These are phyloP conservation scores for Luperina testacea DNA, from an alignment of 2,888 invertebrate species.

Conservation along the genomic window DNA sequence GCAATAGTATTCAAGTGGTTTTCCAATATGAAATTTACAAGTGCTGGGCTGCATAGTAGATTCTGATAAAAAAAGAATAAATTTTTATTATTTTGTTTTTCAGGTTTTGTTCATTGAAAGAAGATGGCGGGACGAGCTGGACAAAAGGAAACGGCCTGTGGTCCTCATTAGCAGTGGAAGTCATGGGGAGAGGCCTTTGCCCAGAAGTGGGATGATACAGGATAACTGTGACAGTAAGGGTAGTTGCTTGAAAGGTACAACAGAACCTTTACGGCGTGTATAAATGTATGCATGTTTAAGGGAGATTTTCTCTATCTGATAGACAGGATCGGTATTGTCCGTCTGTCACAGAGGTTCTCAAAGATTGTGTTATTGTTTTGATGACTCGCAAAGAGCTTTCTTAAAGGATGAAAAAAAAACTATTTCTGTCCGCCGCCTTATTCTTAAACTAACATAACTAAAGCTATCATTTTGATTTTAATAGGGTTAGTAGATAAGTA, in stretches of 20 bases:
- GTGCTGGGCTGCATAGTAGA: conserved; percentile 62
- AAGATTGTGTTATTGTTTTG: not conserved
- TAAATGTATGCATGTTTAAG: not conserved
- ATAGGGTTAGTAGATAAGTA: too few species aligned
- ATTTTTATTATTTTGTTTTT: not conserved
- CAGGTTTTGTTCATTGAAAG: not conserved
- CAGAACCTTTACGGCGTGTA: not conserved
- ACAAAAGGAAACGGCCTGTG: not conserved
- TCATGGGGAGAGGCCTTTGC: not conserved
- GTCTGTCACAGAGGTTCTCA: not conserved
- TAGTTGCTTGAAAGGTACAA: not conserved
- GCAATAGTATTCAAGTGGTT: conserved; percentile 84
- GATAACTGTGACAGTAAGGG: not conserved
- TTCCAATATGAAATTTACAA: conserved; percentile 80
- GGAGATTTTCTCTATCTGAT: not conserved
- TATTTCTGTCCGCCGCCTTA: not conserved
- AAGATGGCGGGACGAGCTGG: not conserved
- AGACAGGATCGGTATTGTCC: not conserved
- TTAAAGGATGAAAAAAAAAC: too few species aligned
- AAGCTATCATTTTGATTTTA: not conserved
- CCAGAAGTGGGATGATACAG: not conserved
- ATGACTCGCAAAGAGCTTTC: not conserved
- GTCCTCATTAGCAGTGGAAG: not conserved
- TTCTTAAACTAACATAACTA: not conserved
- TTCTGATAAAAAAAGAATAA: conserved; percentile 64